A percentile compares a stretch with the other conserved stretches of the same genome.
These are phyloP conservation scores for Drosophila fungiperda DNA, from an alignment of 2,888 invertebrate species.

Conservation along the genomic window DNA sequence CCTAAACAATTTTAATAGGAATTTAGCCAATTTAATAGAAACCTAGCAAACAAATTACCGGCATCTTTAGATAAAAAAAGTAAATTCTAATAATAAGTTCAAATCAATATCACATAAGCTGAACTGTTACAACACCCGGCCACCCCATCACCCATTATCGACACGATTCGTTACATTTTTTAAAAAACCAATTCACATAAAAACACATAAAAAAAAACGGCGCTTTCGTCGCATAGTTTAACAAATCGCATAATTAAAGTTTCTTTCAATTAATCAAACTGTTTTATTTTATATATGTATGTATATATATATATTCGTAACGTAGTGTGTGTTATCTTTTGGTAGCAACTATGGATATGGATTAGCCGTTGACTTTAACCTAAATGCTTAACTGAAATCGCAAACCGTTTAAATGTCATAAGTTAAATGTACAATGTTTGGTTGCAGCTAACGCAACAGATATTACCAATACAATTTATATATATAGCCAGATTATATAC, in stretches of 20 bases:
- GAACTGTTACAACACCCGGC: conserved; percentile 40
- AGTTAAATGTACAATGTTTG: conserved; percentile 37
- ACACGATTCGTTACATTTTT: conserved; percentile 25
- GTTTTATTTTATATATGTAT: conserved; percentile 51
- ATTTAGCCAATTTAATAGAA: conserved; percentile 76
- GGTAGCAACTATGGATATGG: conserved; percentile 51
- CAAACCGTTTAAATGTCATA: conserved; percentile 32
- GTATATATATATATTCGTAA: conserved; percentile 50
- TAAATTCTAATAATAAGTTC: conserved; percentile 49
- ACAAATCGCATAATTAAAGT: conserved; percentile 67
- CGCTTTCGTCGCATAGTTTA: conserved; percentile 44
- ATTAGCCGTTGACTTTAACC: conserved; percentile 39
- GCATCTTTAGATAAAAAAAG: conserved; percentile 57
- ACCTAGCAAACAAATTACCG: conserved; percentile 47
- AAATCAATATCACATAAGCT: conserved; percentile 51
- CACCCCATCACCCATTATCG: conserved; percentile 12
- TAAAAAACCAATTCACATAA: conserved; percentile 11
- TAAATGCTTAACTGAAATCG: conserved; percentile 40
- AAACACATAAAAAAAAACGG: conserved; percentile 19
- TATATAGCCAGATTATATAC: conserved; percentile 26
- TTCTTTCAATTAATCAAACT: conserved; percentile 69
- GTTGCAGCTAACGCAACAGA: conserved; percentile 22
- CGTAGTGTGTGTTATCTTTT: conserved; percentile 42
- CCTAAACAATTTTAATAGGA: conserved; percentile 50
- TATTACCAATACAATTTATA: conserved; percentile 20